Base-by-base conservation (phyloP, 2,888 invertebrate genomes). In the Dascillus cervinus region DNA sequence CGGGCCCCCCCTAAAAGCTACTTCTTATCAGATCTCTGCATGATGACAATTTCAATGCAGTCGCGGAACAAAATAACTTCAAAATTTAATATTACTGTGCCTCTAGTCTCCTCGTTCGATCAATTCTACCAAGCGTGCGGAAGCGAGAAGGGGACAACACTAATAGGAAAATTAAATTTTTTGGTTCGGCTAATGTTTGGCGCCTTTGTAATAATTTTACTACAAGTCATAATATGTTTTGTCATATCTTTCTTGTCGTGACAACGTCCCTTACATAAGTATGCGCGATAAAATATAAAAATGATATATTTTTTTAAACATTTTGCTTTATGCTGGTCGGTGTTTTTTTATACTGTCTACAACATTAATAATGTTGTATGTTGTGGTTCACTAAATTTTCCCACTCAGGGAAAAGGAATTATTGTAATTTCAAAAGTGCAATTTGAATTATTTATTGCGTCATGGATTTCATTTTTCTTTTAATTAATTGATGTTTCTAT, bases 1-100 rank as follows among this genome's bases (percentile, higher is more conserved):
- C 45, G 43, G 48, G 55, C 45, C 43, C 52, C 60, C 57, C 53
- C 50, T 57, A 58, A 59, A 58, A 59, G 60, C 60, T 54, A 52
- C 58, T 54, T 52, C 60, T 64, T 64, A 64, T 64, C 64, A 62
- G 64, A 64, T 64, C 62, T 60, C 62, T 51, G 58, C 64, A 60
- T 60, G 64, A 62, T 62, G 64, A 64, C 63, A 63, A 62, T 63
- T 62, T 54, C 58, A 54, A 59, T 58, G 55, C 55, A 49, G 56
- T 52, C 57, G 53, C 54, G 44, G 44, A 45, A 44, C 44, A 31
- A 39, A 47, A 34, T 34, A 38, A 35, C 36, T 35, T 31, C 26
- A 26, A 25, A 13, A 30, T 32, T 39, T 26, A 26, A 37, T 30
- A 22, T 26, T 31, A 23, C 24, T 22, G 17, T 22, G 19, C 22